A percentile compares a stretch with the other conserved stretches of the same genome.
Evolutionary conservation across 2,797 vertebrate species (phyloP).

Genomic region (Columba guinea): DNA sequence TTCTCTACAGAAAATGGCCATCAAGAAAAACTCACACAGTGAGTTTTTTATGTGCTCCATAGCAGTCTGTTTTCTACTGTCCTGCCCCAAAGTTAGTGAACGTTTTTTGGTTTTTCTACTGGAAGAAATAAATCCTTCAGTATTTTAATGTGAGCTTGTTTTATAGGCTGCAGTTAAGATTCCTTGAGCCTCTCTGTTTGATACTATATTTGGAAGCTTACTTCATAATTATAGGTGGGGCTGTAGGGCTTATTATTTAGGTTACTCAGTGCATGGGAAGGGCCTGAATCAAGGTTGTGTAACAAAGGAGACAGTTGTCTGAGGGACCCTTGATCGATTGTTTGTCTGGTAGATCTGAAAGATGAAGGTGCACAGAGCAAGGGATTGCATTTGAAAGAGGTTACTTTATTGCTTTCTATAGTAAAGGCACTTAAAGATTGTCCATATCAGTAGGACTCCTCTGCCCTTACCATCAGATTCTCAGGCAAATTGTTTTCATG

Average conservation of each 20-base stretch:
- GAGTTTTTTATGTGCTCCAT: not conserved
- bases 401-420: not conserved
- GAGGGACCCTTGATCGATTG: not conserved
- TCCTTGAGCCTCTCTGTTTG: not conserved
- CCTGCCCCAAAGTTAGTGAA: not conserved
- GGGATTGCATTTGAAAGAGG: not conserved
- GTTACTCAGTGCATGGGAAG: not conserved
- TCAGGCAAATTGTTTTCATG: not conserved
- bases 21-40: not conserved
- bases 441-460: not conserved
- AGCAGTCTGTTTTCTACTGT: not conserved
- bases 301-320: constrained; percentile 27
- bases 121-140: constrained; percentile 5
- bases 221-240: constrained; percentile 3
- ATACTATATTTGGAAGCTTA: not conserved
- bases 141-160: not conserved
- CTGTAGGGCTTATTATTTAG: not conserved
- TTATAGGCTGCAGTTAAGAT: not conserved
- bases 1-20: not conserved
- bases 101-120: not conserved
- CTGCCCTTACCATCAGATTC: not conserved
- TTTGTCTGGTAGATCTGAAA: not conserved
- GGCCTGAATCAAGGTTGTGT: not conserved
- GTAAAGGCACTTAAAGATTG: not conserved
- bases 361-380: not conserved